Conservation (phyloP, 2,888 invertebrate species). For the Dolichopus griseipennis region DNA sequence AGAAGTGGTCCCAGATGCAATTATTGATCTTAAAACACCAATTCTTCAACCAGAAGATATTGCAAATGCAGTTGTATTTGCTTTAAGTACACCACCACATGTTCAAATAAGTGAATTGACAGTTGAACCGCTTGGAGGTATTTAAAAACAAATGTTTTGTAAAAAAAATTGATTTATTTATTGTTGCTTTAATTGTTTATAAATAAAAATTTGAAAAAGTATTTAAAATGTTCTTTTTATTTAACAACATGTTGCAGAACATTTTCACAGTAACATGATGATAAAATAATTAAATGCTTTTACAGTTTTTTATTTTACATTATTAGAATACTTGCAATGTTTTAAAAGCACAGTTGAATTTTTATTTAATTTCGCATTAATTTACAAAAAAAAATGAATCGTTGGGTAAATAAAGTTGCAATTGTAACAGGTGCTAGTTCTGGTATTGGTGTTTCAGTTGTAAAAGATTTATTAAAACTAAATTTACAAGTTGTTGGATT, state of each 20-base stretch:
- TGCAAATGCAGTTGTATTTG: slow-evolving; percentile 19
- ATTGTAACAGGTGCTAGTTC: slow-evolving; percentile 57
- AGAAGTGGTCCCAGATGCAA: slow-evolving; percentile 28
- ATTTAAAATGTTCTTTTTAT: too few relatives aligned
- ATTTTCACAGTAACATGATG: neutral
- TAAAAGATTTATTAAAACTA: slow-evolving; percentile 40
- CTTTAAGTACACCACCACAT: slow-evolving; percentile 18
- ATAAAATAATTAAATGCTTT: too few relatives aligned
- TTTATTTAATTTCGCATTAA: neutral
- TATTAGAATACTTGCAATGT: neutral
- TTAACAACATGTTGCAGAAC: neutral
- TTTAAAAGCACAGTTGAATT: neutral
- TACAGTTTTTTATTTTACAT: neutral
- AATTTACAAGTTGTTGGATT: slow-evolving; percentile 51
- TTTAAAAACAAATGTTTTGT: too few relatives aligned
- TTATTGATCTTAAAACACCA: slow-evolving; percentile 13
- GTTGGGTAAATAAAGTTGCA: slow-evolving; percentile 51
- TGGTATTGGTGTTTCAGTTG: slow-evolving; percentile 51
- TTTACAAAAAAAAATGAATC: slow-evolving; percentile 41
- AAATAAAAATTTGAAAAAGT: too few relatives aligned
- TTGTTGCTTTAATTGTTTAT: too few relatives aligned
- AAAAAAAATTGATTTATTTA: too few relatives aligned
- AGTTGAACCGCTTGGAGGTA: neutral
- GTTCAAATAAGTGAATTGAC: slow-evolving; percentile 14
- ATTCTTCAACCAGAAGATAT: slow-evolving; percentile 21